A percentile compares a stretch with the other conserved stretches of the same genome.
These are phyloP conservation scores for Chelidonichthys spinosus DNA, from an alignment of 2,797 vertebrate species.

Conservation along the genomic window DNA sequence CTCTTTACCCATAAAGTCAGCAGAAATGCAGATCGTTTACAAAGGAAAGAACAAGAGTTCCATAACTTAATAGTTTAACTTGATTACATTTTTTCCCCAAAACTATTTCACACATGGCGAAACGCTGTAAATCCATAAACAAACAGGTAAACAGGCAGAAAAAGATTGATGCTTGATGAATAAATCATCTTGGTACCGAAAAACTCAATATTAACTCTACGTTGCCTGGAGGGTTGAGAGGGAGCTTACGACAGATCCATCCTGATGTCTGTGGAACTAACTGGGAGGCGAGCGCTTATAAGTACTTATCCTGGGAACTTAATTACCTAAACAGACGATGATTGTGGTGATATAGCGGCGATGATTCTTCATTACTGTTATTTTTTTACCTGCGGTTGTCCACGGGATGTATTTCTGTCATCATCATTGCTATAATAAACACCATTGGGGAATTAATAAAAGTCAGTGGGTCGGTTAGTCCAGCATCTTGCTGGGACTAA, in stretches of 20 bases:
- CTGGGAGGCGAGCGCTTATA: slow-evolving; percentile 63
- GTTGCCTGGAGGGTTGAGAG: slow-evolving; percentile 69
- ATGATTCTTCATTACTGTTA: slow-evolving; percentile 74
- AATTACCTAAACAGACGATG: slow-evolving; percentile 79
- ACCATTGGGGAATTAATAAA: slow-evolving; percentile 35
- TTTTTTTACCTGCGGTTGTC: slow-evolving; percentile 62
- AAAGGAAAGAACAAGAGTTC: slow-evolving; percentile 57
- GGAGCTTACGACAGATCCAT: slow-evolving; percentile 69
- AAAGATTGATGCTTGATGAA: slow-evolving; percentile 80
- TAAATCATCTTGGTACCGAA: slow-evolving; percentile 74
- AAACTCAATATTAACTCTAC: slow-evolving; percentile 77
- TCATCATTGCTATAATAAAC: slow-evolving; percentile 32
- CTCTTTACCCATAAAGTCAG: slow-evolving; percentile 6
- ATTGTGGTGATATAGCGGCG: slow-evolving; percentile 67
- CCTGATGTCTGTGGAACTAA: slow-evolving; percentile 69
- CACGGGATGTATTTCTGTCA: slow-evolving; percentile 37
- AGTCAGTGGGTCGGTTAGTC: slow-evolving; percentile 30
- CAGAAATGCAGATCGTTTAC: background rate
- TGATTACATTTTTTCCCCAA: slow-evolving; percentile 54
- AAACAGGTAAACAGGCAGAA: slow-evolving; percentile 75
- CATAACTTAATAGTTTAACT: slow-evolving; percentile 76
- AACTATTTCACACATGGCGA: slow-evolving; percentile 74
- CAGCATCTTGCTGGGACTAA: background rate
- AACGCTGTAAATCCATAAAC: slow-evolving; percentile 79
- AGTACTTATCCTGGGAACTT: slow-evolving; percentile 75